Percentiles rank a stretch among this genome's conserved stretches.
Conservation (phyloP, 2,113 vertebrate genomes). For the Ciconia boyciana region DNA sequence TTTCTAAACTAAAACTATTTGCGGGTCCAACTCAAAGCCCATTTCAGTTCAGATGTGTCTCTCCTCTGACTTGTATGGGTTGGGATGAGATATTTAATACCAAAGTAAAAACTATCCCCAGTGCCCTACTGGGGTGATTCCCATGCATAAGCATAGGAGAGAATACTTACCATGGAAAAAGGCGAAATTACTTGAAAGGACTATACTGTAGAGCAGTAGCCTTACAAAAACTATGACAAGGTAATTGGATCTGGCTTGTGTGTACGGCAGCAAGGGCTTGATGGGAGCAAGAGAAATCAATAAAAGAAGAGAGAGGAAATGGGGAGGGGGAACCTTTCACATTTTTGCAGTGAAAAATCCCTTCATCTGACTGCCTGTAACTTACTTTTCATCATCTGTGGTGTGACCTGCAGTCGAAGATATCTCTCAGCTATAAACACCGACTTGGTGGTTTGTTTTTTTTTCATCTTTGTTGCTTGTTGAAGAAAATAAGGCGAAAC, state of each 20-base stretch:
- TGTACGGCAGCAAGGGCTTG: not conserved
- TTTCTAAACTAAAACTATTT: not conserved
- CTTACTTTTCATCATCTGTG: slow-evolving; percentile 42
- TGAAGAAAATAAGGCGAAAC: slow-evolving; percentile 3
- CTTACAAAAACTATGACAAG: not conserved
- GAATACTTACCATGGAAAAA: not conserved
- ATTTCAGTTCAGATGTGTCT: not conserved
- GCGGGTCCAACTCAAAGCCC: not conserved
- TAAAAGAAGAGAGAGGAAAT: slow-evolving; percentile 41
- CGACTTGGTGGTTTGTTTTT: not conserved
- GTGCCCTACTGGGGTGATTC: not conserved
- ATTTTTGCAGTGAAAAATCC: not conserved
- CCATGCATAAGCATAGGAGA: not conserved
- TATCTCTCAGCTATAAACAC: slow-evolving; percentile 3
- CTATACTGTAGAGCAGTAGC: not conserved
- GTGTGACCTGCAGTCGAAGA: not conserved
- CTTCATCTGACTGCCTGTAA: slow-evolving; percentile 24
- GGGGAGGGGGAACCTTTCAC: not conserved
- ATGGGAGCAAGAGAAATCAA: slow-evolving; percentile 43
- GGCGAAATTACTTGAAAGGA: not conserved
- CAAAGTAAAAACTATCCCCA: not conserved
- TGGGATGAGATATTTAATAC: not conserved
- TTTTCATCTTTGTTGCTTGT: not conserved
- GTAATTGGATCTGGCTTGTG: slow-evolving; percentile 46
- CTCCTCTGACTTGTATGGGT: not conserved